Base-by-base conservation (phyloP, 2,888 invertebrate genomes). In the Aphodius sticticus region DNA sequence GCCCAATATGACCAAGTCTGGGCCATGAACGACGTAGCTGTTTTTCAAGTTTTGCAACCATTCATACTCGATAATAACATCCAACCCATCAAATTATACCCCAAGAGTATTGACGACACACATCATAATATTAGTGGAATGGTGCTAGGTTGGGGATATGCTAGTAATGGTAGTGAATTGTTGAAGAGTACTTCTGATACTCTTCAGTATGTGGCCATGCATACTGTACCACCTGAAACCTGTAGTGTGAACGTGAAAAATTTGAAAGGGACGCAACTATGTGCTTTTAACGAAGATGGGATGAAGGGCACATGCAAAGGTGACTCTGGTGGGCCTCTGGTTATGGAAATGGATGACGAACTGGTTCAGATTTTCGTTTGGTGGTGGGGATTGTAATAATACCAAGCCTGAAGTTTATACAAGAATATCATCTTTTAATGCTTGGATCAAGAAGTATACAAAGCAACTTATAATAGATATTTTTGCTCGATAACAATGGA, bases 1-100 rank as follows among this genome's bases (percentile, higher is more conserved):
- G 75, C 69, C 16, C 15, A 77, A 16, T 81, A 80, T 37, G 37
- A 77, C 26, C 38, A 70, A 0, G 38, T 15, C 16, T 69, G 35
- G n/a, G 69, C 75, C 7, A 35, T 16, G 7, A 76, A 76, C 72
- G 80, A 80, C 69, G 74, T 80, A 16, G 76, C 78, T 0, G 35
- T 80, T 7, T 69, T 80, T 70, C 76, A 76, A 53, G 80, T 80
- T n/a, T 26, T n/a, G 14, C 7, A n/a, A 36, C 74, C 74, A n/a
- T 74, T 74, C 37, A n/a, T 35, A 26, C 35, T 74, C 26, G n/a
- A n/a, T 6, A 7, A 74, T 36, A 35, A 35, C 26, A 35, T 74
- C 35, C 74, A 35, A 36, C 74, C 74, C 2, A 9, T 74, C 74
- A 74, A 36, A 6, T 6, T 74, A 15, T 26, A 74, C 35, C 36